phyloP scores from a whole-genome alignment of 2,797 vertebrate genomes.

The Paratrypauchen microcephalus region DNA sequence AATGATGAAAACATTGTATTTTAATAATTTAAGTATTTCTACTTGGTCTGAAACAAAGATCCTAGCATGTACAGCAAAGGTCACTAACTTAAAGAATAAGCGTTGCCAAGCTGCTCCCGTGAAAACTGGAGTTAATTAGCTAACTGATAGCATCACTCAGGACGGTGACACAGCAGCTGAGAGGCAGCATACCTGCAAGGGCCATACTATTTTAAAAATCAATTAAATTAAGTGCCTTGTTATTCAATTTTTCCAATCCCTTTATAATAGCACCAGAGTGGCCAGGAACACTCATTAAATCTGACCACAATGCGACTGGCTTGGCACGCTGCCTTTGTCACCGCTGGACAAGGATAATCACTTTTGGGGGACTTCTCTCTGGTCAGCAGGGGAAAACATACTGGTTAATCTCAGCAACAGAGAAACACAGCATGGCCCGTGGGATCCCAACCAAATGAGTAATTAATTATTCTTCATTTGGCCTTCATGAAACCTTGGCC shows the following conservation, averaged over 20 bases:
- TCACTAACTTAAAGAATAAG: conserved; percentile 13
- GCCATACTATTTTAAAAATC: conserved; percentile 57
- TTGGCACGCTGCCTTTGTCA: conserved; percentile 58
- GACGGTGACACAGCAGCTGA: conserved; percentile 38
- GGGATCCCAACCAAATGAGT: conserved; percentile 69
- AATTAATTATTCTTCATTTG: conserved; percentile 74
- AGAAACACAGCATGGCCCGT: conserved; percentile 33
- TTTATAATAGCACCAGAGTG: conserved; percentile 50
- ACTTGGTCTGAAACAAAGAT: not conserved
- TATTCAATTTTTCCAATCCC: conserved; percentile 58
- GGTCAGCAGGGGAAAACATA: conserved; percentile 45
- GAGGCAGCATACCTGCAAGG: conserved; percentile 37
- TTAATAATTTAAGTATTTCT: not conserved
- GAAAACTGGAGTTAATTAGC: conserved; percentile 31
- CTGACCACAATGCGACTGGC: conserved; percentile 56
- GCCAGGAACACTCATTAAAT: conserved; percentile 63
- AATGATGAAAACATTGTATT: not conserved
- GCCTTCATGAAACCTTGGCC: conserved; percentile 65
- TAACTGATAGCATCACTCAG: conserved; percentile 35
- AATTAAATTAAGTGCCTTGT: conserved; percentile 61
- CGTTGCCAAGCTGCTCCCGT: conserved; percentile 2
- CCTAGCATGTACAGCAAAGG: conserved; percentile 13
- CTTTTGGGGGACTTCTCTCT: conserved; percentile 45
- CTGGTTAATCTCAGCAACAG: conserved; percentile 50
- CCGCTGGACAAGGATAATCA: conserved; percentile 39